A percentile compares a stretch with the other conserved stretches of the same genome.
These are phyloP conservation scores for Sander lucioperca DNA, from an alignment of 2,113 vertebrate species.

Conservation along the genomic window DNA sequence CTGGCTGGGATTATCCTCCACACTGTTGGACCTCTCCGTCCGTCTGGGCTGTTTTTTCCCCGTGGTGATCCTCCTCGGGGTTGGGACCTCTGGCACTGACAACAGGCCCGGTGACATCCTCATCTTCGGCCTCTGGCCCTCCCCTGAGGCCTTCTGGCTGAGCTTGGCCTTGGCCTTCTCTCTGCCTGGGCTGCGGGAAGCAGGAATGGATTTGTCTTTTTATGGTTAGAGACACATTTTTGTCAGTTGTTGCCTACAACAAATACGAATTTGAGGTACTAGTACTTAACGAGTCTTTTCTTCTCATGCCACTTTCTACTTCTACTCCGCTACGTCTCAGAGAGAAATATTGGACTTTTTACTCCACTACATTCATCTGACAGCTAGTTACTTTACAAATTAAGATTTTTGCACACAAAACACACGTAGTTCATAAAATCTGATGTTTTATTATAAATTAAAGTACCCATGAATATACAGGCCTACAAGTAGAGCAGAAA, in stretches of 20 bases:
- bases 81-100: slow-evolving; percentile 82
- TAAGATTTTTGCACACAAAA: too few species aligned
- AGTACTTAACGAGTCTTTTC: too few species aligned
- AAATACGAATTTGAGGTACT: too few species aligned
- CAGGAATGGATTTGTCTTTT: background rate
- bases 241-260: background rate
- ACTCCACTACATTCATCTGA: too few species aligned
- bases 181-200: slow-evolving; percentile 84
- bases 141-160: slow-evolving; percentile 89
- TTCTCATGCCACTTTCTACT: too few species aligned
- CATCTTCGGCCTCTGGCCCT: slow-evolving; percentile 91
- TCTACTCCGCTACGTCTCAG: too few species aligned
- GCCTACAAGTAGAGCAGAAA: too few species aligned
- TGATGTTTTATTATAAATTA: too few species aligned
- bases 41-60: slow-evolving; percentile 94
- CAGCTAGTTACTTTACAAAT: too few species aligned
- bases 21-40: slow-evolving; percentile 89
- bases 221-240: slow-evolving; percentile 6
- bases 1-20: slow-evolving; percentile 84
- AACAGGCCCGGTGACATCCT: slow-evolving; percentile 88
- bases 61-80: slow-evolving; percentile 87
- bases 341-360: too few species aligned
- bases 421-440: too few species aligned
- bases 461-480: too few species aligned
- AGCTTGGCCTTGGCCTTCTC: slow-evolving; percentile 93